phyloP scores from a whole-genome alignment of 2,797 vertebrate genomes.

The Pseudochirops corinnae region DNA sequence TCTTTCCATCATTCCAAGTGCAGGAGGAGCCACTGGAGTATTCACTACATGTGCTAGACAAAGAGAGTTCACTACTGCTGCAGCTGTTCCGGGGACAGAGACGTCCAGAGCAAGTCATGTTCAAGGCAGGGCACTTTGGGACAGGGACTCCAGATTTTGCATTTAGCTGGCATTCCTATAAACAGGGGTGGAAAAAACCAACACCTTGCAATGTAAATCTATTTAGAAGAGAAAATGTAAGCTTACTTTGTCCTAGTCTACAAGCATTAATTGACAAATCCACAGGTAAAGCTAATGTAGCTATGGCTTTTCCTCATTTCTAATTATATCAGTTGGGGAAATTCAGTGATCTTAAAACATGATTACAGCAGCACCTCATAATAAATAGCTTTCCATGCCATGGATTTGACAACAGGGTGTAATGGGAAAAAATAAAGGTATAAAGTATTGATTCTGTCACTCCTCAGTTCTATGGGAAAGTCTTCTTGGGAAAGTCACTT shows the following conservation, averaged over 20 bases:
- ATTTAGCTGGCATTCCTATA: slow-evolving; percentile 89
- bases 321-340: slow-evolving; percentile 20
- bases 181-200: slow-evolving; percentile 51
- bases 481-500: not conserved
- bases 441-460: not conserved
- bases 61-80: slow-evolving; percentile 94
- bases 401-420: not conserved
- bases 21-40: slow-evolving; percentile 95
- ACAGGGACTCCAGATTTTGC: slow-evolving; percentile 87
- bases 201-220: slow-evolving; percentile 53
- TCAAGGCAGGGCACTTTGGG: slow-evolving; percentile 88
- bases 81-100: slow-evolving; percentile 90
- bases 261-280: not conserved
- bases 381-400: not conserved
- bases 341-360: slow-evolving; percentile 64
- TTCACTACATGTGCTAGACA: slow-evolving; percentile 96
- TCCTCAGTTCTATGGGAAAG: not conserved
- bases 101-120: slow-evolving; percentile 83
- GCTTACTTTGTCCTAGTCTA: not conserved
- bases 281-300: slow-evolving; percentile 29
- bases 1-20: slow-evolving; percentile 92
- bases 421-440: not conserved
- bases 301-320: slow-evolving; percentile 48
- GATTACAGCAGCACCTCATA: slow-evolving; percentile 36
- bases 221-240: slow-evolving; percentile 50